Evolutionary conservation across 2,797 vertebrate species (phyloP), one percentile per base, ranked within the genome.

Genomic region (Aulostomus chinensis): DNA sequence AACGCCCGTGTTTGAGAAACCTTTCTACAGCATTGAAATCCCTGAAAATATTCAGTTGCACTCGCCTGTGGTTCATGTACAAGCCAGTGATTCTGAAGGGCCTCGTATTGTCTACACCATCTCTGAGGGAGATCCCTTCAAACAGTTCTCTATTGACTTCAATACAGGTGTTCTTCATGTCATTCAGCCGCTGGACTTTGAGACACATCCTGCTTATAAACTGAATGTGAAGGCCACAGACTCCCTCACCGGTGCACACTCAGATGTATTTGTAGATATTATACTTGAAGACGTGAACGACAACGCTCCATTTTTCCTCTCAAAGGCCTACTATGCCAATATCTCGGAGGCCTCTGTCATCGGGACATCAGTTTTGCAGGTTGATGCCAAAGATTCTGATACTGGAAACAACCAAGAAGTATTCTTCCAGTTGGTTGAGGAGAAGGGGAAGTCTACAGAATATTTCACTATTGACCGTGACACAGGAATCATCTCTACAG

Each of bases 271-370:
- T 80, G 94, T 96, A 8, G 97, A 99, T 65, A 90, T 99, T 32
- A 90, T 99, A 36, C 86, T 99, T 41, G 95, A 95, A 72, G 97
- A 99, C 64, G 76, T 99, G 46, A 99, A 99, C 9, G 97, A 99
- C 66, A 98, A 98, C 15, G 61, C 92, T 49, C 97, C 97, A 0
- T 42, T 92, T 42, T 99, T 99, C 59, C 73, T 70, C 5, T 87
- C 91, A 33, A 93, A 87, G 48, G 58, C 80, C 20, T 98, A 97
- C 29, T 37, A 85, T 7, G 83, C 84, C 42, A 91, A 90, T 8
- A 91, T 99, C 73, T 99, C 97, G 0, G 97, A 99, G 83, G 96
- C 96, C 1, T 91, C 94, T 17, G 91, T 94, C 0, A 80, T 98
- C 4, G 96, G 96, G 29, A 94, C 92, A 0, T 86, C 89, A 1